Evolutionary conservation across 1,140 invertebrate species (phyloP).

Genomic region (Ylistrum balloti): DNA sequence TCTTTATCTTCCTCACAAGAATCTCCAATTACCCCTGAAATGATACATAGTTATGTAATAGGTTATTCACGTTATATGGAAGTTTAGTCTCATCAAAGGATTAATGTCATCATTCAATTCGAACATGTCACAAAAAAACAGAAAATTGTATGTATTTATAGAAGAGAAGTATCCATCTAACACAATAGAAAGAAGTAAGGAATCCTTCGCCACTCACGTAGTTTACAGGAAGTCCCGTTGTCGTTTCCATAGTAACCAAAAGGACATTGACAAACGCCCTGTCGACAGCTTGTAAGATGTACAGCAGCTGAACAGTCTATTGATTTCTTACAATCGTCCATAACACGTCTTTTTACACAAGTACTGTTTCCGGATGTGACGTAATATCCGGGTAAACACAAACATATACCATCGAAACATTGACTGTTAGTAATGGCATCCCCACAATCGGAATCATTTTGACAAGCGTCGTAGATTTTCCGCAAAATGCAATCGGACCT

Average conservation of each 20-base stretch:
- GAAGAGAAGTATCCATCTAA: no score
- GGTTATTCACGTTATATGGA: no score
- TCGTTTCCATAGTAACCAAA: not conserved
- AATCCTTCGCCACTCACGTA: slow-evolving; percentile 6
- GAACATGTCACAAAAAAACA: no score
- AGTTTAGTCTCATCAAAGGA: no score
- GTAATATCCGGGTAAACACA: slow-evolving; percentile 24
- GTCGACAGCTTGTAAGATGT: not conserved
- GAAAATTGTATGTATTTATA: no score
- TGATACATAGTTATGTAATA: no score
- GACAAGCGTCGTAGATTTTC: not conserved
- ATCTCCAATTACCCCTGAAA: not conserved
- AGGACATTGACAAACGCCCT: slow-evolving; percentile 11
- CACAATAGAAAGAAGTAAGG: no score
- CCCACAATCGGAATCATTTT: slow-evolving; percentile 3
- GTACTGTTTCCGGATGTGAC: slow-evolving; percentile 8
- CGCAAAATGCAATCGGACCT: not conserved
- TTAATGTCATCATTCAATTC: no score
- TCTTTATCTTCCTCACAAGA: slow-evolving; percentile 24
- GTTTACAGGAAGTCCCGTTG: not conserved
- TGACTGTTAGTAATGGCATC: slow-evolving; percentile 21
- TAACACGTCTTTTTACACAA: slow-evolving; percentile 1
- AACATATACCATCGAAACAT: slow-evolving; percentile 32
- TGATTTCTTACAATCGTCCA: slow-evolving; percentile 27
- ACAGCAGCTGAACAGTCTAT: slow-evolving; percentile 20